Evolutionary conservation across 2,888 invertebrate species (phyloP), one percentile per base, ranked within the genome.

Genomic region (Aporophyla lueneburgensis): DNA sequence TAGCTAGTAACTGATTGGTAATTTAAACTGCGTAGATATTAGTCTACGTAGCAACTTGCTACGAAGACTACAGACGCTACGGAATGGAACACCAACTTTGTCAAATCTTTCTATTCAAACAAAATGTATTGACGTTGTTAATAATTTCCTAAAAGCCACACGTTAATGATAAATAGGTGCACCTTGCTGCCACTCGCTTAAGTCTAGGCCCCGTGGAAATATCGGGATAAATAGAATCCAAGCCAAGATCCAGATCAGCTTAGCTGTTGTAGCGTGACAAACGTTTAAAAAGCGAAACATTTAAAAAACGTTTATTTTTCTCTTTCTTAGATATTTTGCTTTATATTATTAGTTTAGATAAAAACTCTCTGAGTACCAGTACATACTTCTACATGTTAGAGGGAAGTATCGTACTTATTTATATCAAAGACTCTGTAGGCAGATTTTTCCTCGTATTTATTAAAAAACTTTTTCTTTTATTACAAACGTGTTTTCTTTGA

Each of bases 391-490:
- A 70, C 33, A 84, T 49, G 49, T 58, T 68, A 33, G 12, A 68
- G 21, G 58, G 53, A 58, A 27, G 56, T 61, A 68, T 69, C 16
- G 27, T 70, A 67, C 79, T 71, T 68, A 71, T 76, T 80, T 80
- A 49, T 71, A 65, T 66, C 69, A 67, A 59, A 75, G 66, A 74
- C 54, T 63, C 65, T 66, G 54, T 73, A 75, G 62, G 76, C 63
- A 74, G 69, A 68, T 65, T 80, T 77, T 78, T 67, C 69, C 67
- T 81, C 71, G 71, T 84, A 86, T 88, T 90, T 90, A 89, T 89
- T 90, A 90, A 90, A 88, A 90, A 91, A 90, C 80, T 90, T 91
- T 87, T 70, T 71, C 78, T 87, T 88, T 87, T 88, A 84, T 84
- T 81, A 87, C 66, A 76, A 83, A 82, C 78, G 67, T 77, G 72